Base-by-base conservation (phyloP, 2,113 vertebrate genomes). In the Herpetotheres cachinnans region DNA sequence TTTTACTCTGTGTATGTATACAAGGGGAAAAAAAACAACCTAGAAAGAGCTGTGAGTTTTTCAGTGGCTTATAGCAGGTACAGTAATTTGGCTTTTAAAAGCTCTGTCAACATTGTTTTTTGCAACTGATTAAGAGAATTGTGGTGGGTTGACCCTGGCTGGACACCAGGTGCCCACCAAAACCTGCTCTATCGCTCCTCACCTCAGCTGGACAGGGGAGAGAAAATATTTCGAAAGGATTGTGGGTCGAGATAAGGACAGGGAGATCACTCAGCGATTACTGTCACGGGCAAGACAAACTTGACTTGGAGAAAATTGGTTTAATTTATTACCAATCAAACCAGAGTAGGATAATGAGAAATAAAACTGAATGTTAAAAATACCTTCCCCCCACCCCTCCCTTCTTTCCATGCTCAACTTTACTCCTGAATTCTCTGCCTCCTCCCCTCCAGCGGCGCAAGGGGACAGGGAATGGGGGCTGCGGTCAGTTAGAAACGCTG, bases 391-490 rank as follows among this genome's bases (percentile, higher is more conserved):
- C 4, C 16, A 42, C 49, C 14, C 16, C 54, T 79, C 8, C 46
- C 27, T 63, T 62, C 20, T 72, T 91, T 17, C 12, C 10, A 38
- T 27, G 16, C 22, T 42, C 21, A 42, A 4, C 16, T 84, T 76
- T 10, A 21, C 13, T 73, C 1, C 0, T 2, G 0, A 52, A 54
- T 85, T 42, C 56, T 47, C 26, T 59, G 0, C 50, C 25, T 19
- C 19, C 10, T 52, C 12, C 26, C 44, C 10, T 15, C 21, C 25
- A 52, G 42, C 29, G 18, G 20, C 10, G 7, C 15, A 58, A 42
- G 9, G 9, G 29, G 22, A 29, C 7, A 2, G 32, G 61, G 62
- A 59, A 20, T n/a, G 13, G 22, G 38, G 29, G 4, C 2, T 86
- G 42, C 12, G n/a, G 22, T 73, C 26, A 30, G 22, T 54, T 66